Percentiles rank a stretch among this genome's conserved stretches.
Conservation (phyloP, 2,797 vertebrate species). For the Staurois parvus region DNA sequence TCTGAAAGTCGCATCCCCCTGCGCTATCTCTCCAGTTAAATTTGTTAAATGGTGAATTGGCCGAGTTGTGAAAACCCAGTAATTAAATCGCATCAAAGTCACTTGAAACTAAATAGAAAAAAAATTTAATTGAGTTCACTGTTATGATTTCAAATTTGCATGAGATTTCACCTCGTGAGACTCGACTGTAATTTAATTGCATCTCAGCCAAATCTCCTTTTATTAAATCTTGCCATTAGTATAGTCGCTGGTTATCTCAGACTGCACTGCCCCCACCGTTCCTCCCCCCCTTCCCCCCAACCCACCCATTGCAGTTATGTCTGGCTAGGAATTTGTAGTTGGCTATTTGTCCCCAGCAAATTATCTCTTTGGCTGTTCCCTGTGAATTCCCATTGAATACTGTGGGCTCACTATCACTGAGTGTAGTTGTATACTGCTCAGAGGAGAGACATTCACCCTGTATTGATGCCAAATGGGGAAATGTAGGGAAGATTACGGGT, state of each 20-base stretch:
- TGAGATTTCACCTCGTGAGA: constrained; percentile 49
- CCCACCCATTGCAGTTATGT: background rate
- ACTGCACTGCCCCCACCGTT: constrained; percentile 1
- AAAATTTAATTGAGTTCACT: constrained; percentile 51
- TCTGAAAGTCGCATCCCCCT: background rate
- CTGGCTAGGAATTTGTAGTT: background rate
- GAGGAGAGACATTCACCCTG: background rate
- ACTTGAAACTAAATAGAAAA: constrained; percentile 53
- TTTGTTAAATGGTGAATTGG: constrained; percentile 42
- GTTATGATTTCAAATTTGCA: constrained; percentile 53
- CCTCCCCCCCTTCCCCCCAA: too few species aligned
- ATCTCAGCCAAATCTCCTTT: constrained; percentile 47
- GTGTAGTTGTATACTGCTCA: too few species aligned
- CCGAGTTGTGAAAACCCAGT: constrained; percentile 37
- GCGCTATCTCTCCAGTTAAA: background rate
- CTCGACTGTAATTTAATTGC: constrained; percentile 40
- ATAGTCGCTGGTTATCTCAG: constrained; percentile 28
- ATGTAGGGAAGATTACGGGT: background rate
- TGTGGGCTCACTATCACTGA: too few species aligned
- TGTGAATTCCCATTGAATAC: background rate
- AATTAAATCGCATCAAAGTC: constrained; percentile 54
- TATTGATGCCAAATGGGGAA: background rate
- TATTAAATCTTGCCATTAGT: constrained; percentile 48
- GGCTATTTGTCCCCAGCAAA: background rate
- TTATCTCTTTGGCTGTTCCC: background rate